These are phyloP conservation scores for Pica pica DNA, from an alignment of 2,113 vertebrate genomes.

Conservation along the genomic window DNA sequence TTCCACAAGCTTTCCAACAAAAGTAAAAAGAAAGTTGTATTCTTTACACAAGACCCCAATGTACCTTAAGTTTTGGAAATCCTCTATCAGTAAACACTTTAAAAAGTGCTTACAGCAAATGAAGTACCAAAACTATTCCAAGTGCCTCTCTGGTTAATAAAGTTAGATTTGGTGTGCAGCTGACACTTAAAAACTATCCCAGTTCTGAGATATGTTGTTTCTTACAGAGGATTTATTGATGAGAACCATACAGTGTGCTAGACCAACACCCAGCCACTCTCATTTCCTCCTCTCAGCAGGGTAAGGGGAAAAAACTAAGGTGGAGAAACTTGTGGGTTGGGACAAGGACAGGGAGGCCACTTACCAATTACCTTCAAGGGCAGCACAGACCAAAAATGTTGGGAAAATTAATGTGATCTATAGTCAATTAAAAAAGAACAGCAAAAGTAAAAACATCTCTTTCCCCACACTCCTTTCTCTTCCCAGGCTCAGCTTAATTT, in stretches of 20 bases:
- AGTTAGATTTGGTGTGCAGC: neutral
- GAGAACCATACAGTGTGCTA: neutral
- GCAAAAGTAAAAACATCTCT: neutral
- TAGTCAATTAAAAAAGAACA: neutral
- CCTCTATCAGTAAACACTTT: neutral
- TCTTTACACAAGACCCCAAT: neutral
- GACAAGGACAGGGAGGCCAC: neutral
- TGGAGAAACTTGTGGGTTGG: accelerated
- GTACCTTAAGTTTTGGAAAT: neutral
- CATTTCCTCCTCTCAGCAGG: neutral
- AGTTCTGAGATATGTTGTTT: neutral
- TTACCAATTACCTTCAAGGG: neutral
- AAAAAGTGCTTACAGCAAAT: neutral
- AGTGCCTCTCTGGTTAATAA: neutral
- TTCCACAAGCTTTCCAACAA: neutral
- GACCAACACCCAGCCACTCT: accelerated
- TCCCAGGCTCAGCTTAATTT: neutral
- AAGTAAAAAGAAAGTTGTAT: neutral
- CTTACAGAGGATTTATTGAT: neutral
- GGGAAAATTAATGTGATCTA: neutral
- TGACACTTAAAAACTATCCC: neutral
- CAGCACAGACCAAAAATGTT: neutral
- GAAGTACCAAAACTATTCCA: neutral
- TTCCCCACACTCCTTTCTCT: neutral
- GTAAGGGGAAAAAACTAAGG: neutral